Evolutionary conservation across 2,113 vertebrate species (phyloP).

Genomic region (Erythrocercus mccallii): DNA sequence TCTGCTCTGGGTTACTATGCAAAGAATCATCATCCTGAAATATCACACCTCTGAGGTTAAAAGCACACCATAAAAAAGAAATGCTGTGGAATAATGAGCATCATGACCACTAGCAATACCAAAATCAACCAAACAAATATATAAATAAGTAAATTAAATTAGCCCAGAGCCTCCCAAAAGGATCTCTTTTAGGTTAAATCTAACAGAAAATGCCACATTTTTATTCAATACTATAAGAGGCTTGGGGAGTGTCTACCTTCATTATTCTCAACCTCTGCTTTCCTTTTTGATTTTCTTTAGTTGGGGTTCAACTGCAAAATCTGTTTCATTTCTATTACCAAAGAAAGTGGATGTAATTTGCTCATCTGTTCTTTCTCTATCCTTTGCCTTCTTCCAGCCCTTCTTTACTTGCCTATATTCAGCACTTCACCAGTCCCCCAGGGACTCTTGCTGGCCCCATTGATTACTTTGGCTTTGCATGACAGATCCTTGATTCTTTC

Average conservation of each 20-base stretch:
- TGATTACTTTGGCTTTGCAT: neutral
- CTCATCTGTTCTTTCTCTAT: neutral
- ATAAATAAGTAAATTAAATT: neutral
- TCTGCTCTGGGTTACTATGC: neutral
- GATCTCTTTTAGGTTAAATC: neutral
- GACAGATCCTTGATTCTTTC: neutral
- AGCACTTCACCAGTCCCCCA: neutral
- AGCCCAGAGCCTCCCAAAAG: neutral
- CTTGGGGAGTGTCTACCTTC: neutral
- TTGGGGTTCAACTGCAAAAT: neutral
- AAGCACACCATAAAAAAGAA: neutral
- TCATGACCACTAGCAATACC: neutral
- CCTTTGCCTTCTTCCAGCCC: neutral
- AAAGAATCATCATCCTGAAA: neutral
- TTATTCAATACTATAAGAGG: neutral
- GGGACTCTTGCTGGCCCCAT: neutral
- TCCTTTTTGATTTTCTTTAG: neutral
- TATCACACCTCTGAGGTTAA: neutral
- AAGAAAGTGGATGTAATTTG: rapidly evolving
- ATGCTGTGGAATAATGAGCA: neutral
- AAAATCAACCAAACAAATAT: neutral
- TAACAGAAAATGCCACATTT: neutral
- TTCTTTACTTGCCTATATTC: neutral
- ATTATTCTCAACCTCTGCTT: neutral
- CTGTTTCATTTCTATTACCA: neutral